phyloP scores from a whole-genome alignment of 2,113 vertebrate species.

The Podilymbus podiceps region DNA sequence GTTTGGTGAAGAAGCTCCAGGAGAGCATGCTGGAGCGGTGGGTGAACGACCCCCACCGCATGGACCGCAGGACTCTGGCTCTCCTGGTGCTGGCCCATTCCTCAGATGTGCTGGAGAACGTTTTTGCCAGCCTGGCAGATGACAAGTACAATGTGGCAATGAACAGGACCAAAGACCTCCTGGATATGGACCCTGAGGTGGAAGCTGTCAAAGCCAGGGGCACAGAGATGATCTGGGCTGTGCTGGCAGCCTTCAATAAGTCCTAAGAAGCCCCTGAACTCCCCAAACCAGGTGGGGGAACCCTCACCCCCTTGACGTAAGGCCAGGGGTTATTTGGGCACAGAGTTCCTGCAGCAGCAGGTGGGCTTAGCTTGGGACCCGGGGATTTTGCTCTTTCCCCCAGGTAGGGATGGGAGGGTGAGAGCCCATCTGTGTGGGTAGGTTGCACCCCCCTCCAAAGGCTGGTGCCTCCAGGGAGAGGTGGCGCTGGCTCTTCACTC shows the following conservation, averaged over 20 bases:
- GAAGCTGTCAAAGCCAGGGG: constrained; percentile 71
- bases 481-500: not conserved
- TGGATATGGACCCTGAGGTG: constrained; percentile 79
- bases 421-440: not conserved
- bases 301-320: fast-evolving
- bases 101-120: constrained; percentile 80
- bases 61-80: constrained; percentile 77
- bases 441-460: not conserved
- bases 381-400: not conserved
- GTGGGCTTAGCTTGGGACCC: not conserved
- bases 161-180: constrained; percentile 74
- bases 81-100: constrained; percentile 82
- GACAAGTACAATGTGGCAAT: constrained; percentile 78
- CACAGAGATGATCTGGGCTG: constrained; percentile 84
- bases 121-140: constrained; percentile 73
- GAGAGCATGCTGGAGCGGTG: constrained; percentile 82
- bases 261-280: constrained; percentile 45
- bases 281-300: not conserved
- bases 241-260: constrained; percentile 83
- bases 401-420: not conserved
- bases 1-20: constrained; percentile 78
- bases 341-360: not conserved
- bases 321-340: not conserved
- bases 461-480: not conserved
- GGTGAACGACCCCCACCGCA: constrained; percentile 78